Base-by-base conservation (phyloP, 2,797 vertebrate species). In the Lacerta agilis region DNA sequence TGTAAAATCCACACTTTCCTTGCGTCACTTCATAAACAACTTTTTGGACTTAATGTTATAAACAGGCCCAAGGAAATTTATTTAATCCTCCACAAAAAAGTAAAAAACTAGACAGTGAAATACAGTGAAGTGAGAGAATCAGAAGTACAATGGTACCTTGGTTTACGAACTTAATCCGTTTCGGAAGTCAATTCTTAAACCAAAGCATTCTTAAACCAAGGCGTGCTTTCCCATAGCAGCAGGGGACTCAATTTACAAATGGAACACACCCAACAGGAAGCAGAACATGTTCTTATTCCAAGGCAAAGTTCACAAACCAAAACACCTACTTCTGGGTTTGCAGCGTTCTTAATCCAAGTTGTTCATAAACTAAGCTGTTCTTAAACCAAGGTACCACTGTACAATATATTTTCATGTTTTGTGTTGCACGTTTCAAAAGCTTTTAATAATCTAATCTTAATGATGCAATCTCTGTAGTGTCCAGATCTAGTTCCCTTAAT, bases 401-500 rank as follows among this genome's bases (percentile, higher is more conserved):
- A 61, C 10, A 79, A 64, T 49, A 58, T 15, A 80, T 87, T 90
- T 91, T 82, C 83, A 86, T 41, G 2, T 82, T 67, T 92, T 88
- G 79, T 3, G 33, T 58, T 33, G 27, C 10, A 2, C 18, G 9
- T 87, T 87, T 69, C n/a, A 41, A 71, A 79, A 64, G 55, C 67
- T n/a, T 86, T 78, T 43, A 87, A 36, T 61, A 36, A 33, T 86
- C 5, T 90, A 38, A 83, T 38, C 17, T 49, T 36, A 76, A 38
- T 78, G 20, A 36, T 76, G 5, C n/a, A 81, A 38, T 11, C 2
- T 20, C 1, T 67, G 2, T 1, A 2, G 38, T 76, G 86, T 77
- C 7, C 27, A 77, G 80, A 36, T 58, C 36, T n/a, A 41, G 13
- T 76, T 64, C 45, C 29, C 38, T 80, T 79, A 4, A 1, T 17